Conservation (phyloP, 92 coral and sea anemone species). For the Zoanthus sociatus region DNA sequence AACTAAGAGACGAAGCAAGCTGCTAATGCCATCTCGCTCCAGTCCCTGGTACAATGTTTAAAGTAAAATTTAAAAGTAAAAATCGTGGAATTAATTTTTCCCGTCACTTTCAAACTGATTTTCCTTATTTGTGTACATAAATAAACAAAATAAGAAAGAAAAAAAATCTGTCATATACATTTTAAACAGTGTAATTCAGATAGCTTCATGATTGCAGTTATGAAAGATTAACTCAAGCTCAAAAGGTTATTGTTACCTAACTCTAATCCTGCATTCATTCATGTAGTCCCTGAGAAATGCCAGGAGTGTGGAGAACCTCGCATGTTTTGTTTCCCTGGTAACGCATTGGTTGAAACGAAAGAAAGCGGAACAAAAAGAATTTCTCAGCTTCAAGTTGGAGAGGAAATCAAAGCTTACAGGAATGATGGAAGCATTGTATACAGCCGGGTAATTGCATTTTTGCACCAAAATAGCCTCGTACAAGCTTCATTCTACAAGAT, state of each 20-base stretch:
- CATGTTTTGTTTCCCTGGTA: conserved; percentile 37
- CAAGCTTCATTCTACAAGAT: conserved; percentile 36
- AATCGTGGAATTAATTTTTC: too few relatives aligned
- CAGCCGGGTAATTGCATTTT: conserved; percentile 31
- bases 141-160: too few relatives aligned
- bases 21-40: too few relatives aligned
- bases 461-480: conserved; percentile 1
- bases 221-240: too few relatives aligned
- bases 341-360: conserved; percentile 30
- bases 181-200: too few relatives aligned
- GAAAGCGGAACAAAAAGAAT: conserved; percentile 11
- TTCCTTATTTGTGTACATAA: too few relatives aligned
- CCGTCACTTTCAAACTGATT: too few relatives aligned
- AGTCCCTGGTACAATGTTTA: too few relatives aligned
- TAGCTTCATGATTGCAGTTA: not conserved
- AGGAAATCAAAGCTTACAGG: conserved; percentile 27
- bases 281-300: conserved; percentile 27
- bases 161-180: too few relatives aligned
- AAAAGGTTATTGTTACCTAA: not conserved
- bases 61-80: too few relatives aligned
- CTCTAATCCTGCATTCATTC: not conserved
- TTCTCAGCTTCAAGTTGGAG: conserved; percentile 39
- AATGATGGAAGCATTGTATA: conserved; percentile 10
- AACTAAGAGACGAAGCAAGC: too few relatives aligned
- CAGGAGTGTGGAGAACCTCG: conserved; percentile 27